These are phyloP conservation scores for Montipora sp. DNA, from an alignment of 64 coral and sea anemone genomes.

Conservation along the genomic window DNA sequence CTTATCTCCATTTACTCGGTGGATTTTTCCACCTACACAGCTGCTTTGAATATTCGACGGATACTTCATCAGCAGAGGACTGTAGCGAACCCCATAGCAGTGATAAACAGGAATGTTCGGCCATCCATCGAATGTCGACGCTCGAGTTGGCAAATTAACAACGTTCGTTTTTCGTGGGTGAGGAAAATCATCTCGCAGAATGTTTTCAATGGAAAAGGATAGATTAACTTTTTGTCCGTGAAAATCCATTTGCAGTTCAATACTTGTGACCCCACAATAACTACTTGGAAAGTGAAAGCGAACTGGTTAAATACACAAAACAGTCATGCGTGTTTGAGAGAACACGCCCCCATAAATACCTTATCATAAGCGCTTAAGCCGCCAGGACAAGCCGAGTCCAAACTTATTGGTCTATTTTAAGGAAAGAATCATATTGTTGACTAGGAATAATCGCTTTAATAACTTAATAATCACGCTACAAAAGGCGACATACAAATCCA, in stretches of 20 bases:
- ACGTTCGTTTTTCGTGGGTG: background rate
- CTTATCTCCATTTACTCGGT: background rate
- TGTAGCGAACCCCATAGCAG: slow-evolving; percentile 7
- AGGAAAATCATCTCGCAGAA: slow-evolving; percentile 44
- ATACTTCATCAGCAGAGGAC: slow-evolving; percentile 24
- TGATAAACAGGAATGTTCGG: background rate
- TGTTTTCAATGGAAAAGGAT: slow-evolving; percentile 46
- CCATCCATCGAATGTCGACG: background rate
- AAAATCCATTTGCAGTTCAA: slow-evolving; percentile 2
- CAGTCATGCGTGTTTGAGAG: background rate
- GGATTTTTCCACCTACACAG: background rate
- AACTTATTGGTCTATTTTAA: slow-evolving; percentile 8
- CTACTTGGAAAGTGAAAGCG: background rate
- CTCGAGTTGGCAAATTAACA: background rate
- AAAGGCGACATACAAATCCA: background rate
- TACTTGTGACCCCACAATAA: background rate
- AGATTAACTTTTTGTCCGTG: slow-evolving; percentile 4
- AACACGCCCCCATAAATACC: background rate
- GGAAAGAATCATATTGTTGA: slow-evolving; percentile 10
- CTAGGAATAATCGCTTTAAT: background rate
- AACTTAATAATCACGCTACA: background rate
- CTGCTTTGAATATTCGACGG: background rate
- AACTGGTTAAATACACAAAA: background rate
- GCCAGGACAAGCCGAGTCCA: background rate
- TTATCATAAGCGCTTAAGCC: background rate